A percentile compares a stretch with the other conserved stretches of the same genome.
Evolutionary conservation across 2,113 vertebrate species (phyloP).

Genomic region (Neotoma lepida): DNA sequence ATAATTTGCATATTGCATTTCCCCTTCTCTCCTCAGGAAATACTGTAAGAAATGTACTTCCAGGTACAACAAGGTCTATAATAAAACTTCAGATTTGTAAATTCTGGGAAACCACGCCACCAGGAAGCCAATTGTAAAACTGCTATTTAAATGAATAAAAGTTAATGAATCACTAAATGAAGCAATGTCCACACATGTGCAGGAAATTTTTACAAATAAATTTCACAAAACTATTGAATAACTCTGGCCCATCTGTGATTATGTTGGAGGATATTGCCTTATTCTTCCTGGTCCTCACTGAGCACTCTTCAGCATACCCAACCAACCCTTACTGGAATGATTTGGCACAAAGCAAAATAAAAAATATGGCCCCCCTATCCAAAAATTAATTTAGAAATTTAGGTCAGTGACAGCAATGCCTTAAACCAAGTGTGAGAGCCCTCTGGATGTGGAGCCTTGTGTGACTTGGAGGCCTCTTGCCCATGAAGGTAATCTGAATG

Average conservation of each 20-base stretch:
- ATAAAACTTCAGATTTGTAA: conserved; percentile 61
- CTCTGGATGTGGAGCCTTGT: neutral
- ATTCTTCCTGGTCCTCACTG: neutral
- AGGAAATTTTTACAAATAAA: conserved; percentile 66
- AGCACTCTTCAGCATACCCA: neutral
- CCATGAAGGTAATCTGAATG: neutral
- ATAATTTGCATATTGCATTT: conserved; percentile 43
- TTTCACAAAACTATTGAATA: conserved; percentile 60
- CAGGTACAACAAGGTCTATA: conserved; percentile 30
- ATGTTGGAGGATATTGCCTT: neutral
- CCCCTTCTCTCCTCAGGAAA: conserved; percentile 27
- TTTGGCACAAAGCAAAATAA: neutral
- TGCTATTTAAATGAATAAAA: conserved; percentile 69
- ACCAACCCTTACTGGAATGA: neutral
- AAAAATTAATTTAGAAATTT: conserved; percentile 27
- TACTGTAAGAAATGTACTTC: conserved; percentile 26
- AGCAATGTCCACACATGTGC: conserved; percentile 58
- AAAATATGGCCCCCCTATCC: neutral
- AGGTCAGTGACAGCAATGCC: neutral
- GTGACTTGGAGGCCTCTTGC: neutral
- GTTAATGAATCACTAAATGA: conserved; percentile 76
- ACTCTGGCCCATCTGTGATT: conserved; percentile 33
- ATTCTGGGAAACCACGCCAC: conserved; percentile 70
- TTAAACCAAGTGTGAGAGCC: neutral
- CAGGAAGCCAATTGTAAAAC: conserved; percentile 64